Percentiles rank a stretch among this genome's conserved stretches.
phyloP scores from a whole-genome alignment of 2,888 invertebrate species.

The Eumerus sabulonum region DNA sequence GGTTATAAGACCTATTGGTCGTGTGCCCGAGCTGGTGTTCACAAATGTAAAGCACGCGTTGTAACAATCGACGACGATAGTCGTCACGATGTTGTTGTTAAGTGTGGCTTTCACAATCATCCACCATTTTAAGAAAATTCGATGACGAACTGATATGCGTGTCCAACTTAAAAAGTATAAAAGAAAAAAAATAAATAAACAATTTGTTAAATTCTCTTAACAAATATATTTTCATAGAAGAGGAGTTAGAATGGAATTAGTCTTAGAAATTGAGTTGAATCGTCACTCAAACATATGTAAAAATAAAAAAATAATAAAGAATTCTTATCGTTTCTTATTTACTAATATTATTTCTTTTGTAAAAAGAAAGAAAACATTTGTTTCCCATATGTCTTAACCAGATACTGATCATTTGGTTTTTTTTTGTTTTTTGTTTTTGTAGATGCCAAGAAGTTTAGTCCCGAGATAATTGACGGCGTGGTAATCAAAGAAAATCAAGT shows the following conservation, averaged over 20 bases:
- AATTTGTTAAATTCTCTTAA: background rate
- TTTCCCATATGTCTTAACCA: no score
- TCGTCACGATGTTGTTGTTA: constrained; percentile 77
- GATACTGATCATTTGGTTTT: no score
- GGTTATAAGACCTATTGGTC: constrained; percentile 79
- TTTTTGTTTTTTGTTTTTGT: constrained; percentile 50
- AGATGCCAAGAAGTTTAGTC: constrained; percentile 38
- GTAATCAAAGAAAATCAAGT: constrained; percentile 72
- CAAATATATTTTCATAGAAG: constrained; percentile 24
- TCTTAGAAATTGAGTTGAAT: constrained; percentile 4
- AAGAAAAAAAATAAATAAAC: constrained; percentile 15
- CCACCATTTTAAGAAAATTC: constrained; percentile 74
- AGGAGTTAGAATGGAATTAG: no score
- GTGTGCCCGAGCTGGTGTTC: constrained; percentile 78
- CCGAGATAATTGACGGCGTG: constrained; percentile 51
- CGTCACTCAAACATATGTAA: no score
- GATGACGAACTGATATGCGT: constrained; percentile 21
- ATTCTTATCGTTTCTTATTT: no score
- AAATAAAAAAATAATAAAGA: no score
- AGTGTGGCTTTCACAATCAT: constrained; percentile 78
- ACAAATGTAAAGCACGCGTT: constrained; percentile 79
- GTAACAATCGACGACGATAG: constrained; percentile 76
- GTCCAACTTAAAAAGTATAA: no score
- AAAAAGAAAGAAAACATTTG: no score
- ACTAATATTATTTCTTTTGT: no score